Base-by-base conservation (phyloP, 2,888 invertebrate species). In the Tricholauxania praeusta region DNA sequence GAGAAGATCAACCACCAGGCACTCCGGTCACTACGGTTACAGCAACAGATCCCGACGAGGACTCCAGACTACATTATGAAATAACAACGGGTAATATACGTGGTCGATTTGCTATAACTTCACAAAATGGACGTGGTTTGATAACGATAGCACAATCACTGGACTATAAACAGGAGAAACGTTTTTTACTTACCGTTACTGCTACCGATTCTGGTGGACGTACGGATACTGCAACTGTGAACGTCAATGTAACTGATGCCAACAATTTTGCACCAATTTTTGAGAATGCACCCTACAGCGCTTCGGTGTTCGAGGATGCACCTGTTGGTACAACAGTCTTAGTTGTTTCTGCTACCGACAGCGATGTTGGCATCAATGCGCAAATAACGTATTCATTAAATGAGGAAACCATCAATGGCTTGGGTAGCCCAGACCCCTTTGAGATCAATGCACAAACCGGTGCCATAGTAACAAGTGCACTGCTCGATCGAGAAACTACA, bases 361-460 rank as follows among this genome's bases (percentile, higher is more conserved):
- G 94, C 74, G 99, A 99, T 88, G 96, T 97, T 2, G 98, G 98
- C 0, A 91, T 96, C 63, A 99, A 99, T 88, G 98, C 98, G 0
- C 94, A 94, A 86, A 93, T 95, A 62, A 93, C 94, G 0, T 95
- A 95, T 85, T 92, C 92, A 19, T 88, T 95, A 39, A 91, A 91
- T 81, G 93, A 93, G 69, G 93, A 93, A 28, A 89, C 90, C 49
- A 87, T 91, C 0, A 88, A 89, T 72, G 88, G 89, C 4, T 67
- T 88, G 48, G 91, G 91, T 62, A 89, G 89, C 12, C 91, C 91
- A 15, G 91, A 91, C 79, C 91, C 91, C 78, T 99, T 99, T 85
- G 89, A 93, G 12, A 97, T 99, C 78, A 96, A 99, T 85, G 90
- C 95, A 0, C 94, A 94, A 84, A 97, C 97, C 0, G 99, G 99